Base-by-base conservation (phyloP, 2,113 vertebrate genomes). In the Hyla sarda region DNA sequence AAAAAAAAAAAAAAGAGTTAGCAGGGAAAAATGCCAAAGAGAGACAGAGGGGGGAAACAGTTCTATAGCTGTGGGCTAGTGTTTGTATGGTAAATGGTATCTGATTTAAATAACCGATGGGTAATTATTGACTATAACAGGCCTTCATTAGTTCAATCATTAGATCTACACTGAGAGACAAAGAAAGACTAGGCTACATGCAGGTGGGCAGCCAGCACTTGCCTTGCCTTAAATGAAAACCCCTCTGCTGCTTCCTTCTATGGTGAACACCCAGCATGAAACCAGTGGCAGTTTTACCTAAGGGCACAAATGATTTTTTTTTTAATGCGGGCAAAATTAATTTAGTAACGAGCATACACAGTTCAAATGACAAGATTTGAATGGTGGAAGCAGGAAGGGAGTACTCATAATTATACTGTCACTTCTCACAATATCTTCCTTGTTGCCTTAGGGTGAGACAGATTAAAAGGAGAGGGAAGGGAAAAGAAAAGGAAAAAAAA, bases 321-420 rank as follows among this genome's bases (percentile, higher is more conserved):
- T 92, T 89, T 95, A 94, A 95, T 95, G 93, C 92, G 94, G 93
- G 94, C 94, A 94, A 93, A 94, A 95, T 95, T 94, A 96, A 82
- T 94, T 95, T 93, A 94, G 94, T 95, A 94, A 94, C 94, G 89
- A 91, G 92, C 93, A 92, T 94, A 93, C 93, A 93, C 93, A 93
- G 92, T 92, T 93, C 94, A 95, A 95, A 95, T 94, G 95, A 93
- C 92, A 87, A 56, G 85, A 82, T 78, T 87, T 69, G 67, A 87
- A 81, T 81, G 65, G 78, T 50, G 78, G 77, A 62, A 87, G 78
- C 65, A 80, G 75, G 76, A 80, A 86, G 76, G 84, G 84, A 90
- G 92, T 91, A 89, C 90, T 90, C 90, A 93, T 95, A 95, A 95
- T 95, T 94, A 95, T 93, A 91, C 93, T 94, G 94, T 94, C 95